Evolutionary conservation across 2,888 invertebrate genomes (phyloP).

Genomic region (Cheilosia vernalis): DNA sequence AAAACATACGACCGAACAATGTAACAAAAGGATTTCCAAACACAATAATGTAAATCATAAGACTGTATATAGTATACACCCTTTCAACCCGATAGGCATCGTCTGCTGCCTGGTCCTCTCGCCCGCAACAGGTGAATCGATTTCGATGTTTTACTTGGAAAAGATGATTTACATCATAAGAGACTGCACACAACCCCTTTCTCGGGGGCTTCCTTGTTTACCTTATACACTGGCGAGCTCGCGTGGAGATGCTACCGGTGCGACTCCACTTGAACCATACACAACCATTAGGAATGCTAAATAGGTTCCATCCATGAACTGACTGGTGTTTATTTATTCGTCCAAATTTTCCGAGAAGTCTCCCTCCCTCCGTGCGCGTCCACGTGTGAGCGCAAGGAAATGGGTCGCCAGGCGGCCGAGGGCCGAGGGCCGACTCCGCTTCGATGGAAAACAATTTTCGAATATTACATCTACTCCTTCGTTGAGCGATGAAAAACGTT

Average conservation of each 20-base stretch:
- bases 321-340: constrained; percentile 59
- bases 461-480: neutral
- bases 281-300: constrained; percentile 71
- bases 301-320: constrained; percentile 53
- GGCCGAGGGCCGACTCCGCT: constrained; percentile 8
- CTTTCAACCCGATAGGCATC: constrained; percentile 34
- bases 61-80: neutral
- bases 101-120: constrained; percentile 26
- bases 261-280: constrained; percentile 9
- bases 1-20: constrained; percentile 30
- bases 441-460: constrained; percentile 58
- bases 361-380: constrained; percentile 9
- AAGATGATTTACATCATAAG: constrained; percentile 66
- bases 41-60: constrained; percentile 54
- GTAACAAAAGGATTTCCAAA: constrained; percentile 51
- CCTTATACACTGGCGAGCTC: constrained; percentile 2
- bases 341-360: constrained; percentile 66
- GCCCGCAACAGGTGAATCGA: constrained; percentile 66
- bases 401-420: constrained; percentile 51
- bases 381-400: constrained; percentile 52
- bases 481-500: neutral
- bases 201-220: constrained; percentile 66
- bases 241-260: neutral
- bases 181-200: constrained; percentile 45
- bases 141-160: constrained; percentile 35